Evolutionary conservation across 2,888 invertebrate species (phyloP), one percentile per base, ranked within the genome.

Genomic region (Apotomis betuletana): DNA sequence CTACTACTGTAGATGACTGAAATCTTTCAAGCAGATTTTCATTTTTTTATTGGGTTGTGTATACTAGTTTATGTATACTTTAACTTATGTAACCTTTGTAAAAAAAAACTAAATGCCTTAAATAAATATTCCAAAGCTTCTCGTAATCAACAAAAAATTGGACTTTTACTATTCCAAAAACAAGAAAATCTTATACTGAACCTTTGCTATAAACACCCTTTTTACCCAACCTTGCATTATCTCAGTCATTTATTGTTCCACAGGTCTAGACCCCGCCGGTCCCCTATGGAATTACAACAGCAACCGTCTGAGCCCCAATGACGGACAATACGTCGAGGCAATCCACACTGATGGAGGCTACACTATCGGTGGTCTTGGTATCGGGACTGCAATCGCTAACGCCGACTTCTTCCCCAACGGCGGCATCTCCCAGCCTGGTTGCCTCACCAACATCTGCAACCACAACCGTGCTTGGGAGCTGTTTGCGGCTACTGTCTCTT

Each of bases 401-500:
- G 94, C 85, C 6, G 95, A 95, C 80, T 95, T 94, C 83, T 95
- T 92, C 87, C 94, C 94, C n/a, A 95, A 95, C 74, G 89, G 91
- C 57, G 95, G 95, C 3, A 80, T 67, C 44, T 77, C 77, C 12
- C 88, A 89, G 70, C 87, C 88, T 4, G 87, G 85, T 0, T 89
- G 88, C 52, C 3, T 76, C 3, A 81, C 81, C n/a, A 77, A 76
- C 38, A 9, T 84, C 5, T 89, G 89, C 74, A 83, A 83, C 70
- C 89, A 88, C 74, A 82, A 83, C 63, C 82, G 86, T 4, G 81
- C 89, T 0, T 88, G 85, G 85, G 78, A 85, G 65, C 68, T 85
- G 0, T 89, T 87, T 38, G 85, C 83, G 3, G 76, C 87, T 3
- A 79, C 84, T 0, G 77, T 89, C 1, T 79, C 78, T 0, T 73